Evolutionary conservation across 2,113 vertebrate species (phyloP).

Genomic region (Aix galericulata): DNA sequence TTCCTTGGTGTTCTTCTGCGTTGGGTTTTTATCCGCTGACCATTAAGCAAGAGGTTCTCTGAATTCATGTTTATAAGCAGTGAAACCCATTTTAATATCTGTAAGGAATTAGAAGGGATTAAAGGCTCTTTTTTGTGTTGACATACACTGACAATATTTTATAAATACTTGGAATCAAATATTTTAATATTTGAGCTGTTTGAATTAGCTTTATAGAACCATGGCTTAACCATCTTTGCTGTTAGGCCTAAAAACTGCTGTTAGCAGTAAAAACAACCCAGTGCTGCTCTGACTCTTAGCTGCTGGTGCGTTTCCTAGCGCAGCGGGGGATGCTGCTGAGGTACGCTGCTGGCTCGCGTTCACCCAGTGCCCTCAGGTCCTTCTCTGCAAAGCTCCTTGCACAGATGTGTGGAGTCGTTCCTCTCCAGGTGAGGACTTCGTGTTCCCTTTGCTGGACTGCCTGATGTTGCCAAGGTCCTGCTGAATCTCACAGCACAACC

Average conservation of each 20-base stretch:
- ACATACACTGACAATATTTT: neutral
- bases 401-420: neutral
- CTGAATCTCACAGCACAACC: neutral
- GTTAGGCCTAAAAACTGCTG: neutral
- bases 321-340: neutral
- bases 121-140: neutral
- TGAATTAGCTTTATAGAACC: neutral
- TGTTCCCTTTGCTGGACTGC: neutral
- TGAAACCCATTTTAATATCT: neutral
- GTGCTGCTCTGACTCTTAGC: neutral
- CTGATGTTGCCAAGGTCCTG: neutral
- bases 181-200: neutral
- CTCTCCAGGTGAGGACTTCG: neutral
- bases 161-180: neutral
- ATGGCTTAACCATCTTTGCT: neutral
- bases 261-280: neutral
- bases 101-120: neutral
- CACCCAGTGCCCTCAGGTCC: neutral
- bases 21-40: neutral
- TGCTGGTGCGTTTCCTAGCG: neutral
- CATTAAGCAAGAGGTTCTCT: neutral
- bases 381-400: neutral
- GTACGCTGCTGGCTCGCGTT: fast-evolving
- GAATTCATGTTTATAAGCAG: neutral
- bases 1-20: neutral